These are phyloP conservation scores for Lysandra bellargus DNA, from an alignment of 2,888 invertebrate genomes.

Conservation along the genomic window DNA sequence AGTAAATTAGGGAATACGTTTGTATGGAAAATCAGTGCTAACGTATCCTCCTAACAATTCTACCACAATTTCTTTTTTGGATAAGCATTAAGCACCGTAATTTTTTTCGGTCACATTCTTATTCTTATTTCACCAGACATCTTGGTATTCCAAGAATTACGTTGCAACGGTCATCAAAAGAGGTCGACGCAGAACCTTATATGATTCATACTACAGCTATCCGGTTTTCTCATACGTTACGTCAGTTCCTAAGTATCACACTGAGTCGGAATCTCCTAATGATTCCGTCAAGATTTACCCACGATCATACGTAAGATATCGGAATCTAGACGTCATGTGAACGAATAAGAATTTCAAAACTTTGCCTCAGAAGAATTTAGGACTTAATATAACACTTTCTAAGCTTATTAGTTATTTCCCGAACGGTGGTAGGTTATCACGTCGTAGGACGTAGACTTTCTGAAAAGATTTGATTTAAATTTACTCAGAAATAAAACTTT, in stretches of 20 bases:
- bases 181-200: constrained; percentile 1
- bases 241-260: neutral
- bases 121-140: neutral
- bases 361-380: neutral
- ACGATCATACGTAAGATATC: neutral
- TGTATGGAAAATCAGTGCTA: too few species aligned
- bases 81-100: too few species aligned
- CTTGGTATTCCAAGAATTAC: neutral
- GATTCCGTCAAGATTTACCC: neutral
- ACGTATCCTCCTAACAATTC: too few species aligned
- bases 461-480: too few species aligned
- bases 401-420: too few species aligned
- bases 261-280: neutral
- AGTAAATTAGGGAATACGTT: too few species aligned
- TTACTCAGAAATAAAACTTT: too few species aligned
- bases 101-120: neutral
- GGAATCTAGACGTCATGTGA: neutral
- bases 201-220: neutral
- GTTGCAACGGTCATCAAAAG: neutral
- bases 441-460: too few species aligned
- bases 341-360: neutral
- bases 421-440: too few species aligned
- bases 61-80: too few species aligned
- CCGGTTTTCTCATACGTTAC: neutral
- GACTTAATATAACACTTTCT: neutral